Conservation (phyloP, 2,888 invertebrate genomes). For the Daptonema setosum region DNA sequence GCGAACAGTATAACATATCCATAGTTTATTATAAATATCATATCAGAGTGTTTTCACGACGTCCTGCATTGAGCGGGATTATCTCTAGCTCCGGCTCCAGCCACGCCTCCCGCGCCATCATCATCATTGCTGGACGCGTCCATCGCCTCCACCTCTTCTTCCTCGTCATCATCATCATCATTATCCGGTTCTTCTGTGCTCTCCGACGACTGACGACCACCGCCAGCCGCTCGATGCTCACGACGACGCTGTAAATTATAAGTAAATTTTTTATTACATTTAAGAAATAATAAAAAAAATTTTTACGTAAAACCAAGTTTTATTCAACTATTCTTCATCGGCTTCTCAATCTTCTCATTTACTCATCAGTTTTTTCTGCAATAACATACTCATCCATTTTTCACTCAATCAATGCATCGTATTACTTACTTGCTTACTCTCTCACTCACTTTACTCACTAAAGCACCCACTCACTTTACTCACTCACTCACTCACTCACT, state of each 20-base stretch:
- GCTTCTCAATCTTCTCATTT: too few species aligned
- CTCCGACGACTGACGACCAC: neutral
- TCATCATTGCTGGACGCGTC: neutral
- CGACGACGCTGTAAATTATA: neutral
- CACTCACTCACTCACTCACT: too few species aligned
- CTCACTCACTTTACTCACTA: too few species aligned
- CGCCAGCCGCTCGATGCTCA: neutral
- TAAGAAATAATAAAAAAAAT: neutral
- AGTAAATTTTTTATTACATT: neutral
- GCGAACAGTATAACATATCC: too few species aligned
- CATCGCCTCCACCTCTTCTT: neutral
- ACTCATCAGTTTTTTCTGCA: too few species aligned
- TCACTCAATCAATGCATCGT: too few species aligned
- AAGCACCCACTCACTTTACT: too few species aligned
- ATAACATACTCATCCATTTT: too few species aligned
- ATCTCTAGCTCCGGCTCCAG: neutral
- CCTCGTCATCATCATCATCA: neutral
- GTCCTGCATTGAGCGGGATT: neutral
- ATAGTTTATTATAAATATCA: too few species aligned
- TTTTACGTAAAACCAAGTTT: too few species aligned
- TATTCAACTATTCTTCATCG: too few species aligned
- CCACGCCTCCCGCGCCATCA: neutral
- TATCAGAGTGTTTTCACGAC: neutral
- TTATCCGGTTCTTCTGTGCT: neutral
- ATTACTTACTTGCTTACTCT: too few species aligned